These are phyloP conservation scores for Hippolais icterina DNA, from an alignment of 2,113 vertebrate species.

Conservation along the genomic window DNA sequence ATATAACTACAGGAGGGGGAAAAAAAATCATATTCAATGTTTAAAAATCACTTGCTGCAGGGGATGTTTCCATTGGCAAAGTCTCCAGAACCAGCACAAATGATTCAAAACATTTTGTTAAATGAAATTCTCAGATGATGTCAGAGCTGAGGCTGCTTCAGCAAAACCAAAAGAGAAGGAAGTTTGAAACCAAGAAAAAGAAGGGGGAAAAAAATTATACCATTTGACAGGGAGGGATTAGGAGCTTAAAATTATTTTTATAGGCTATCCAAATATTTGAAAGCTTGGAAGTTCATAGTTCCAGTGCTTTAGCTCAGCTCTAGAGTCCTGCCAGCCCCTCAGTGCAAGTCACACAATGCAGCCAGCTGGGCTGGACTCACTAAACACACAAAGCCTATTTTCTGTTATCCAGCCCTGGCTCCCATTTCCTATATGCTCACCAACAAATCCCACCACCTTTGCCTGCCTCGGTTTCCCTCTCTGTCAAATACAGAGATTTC, in stretches of 20 bases:
- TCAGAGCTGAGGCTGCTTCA: constrained; percentile 26
- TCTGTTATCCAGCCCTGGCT: not conserved
- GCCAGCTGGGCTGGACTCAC: constrained; percentile 30
- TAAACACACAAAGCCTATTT: not conserved
- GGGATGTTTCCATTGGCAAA: constrained; percentile 54
- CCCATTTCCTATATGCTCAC: not conserved
- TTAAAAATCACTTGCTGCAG: constrained; percentile 49
- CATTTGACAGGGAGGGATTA: constrained; percentile 31
- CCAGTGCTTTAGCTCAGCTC: constrained; percentile 24
- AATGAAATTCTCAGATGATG: constrained; percentile 49
- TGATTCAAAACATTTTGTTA: constrained; percentile 46
- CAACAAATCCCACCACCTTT: not conserved
- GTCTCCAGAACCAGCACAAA: not conserved
- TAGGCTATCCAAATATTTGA: constrained; percentile 51
- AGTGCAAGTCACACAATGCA: not conserved
- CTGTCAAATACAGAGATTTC: not conserved
- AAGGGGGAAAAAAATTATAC: not conserved
- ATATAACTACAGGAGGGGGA: not conserved
- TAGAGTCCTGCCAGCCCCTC: constrained; percentile 25
- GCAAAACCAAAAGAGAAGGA: constrained; percentile 8
- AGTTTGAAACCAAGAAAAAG: not conserved
- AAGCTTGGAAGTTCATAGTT: constrained; percentile 38
- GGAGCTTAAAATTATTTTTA: constrained; percentile 54
- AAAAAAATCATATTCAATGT: not conserved
- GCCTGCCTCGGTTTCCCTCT: not conserved